phyloP scores from a whole-genome alignment of 2,888 invertebrate genomes.

The Temnothorax ravouxi region DNA sequence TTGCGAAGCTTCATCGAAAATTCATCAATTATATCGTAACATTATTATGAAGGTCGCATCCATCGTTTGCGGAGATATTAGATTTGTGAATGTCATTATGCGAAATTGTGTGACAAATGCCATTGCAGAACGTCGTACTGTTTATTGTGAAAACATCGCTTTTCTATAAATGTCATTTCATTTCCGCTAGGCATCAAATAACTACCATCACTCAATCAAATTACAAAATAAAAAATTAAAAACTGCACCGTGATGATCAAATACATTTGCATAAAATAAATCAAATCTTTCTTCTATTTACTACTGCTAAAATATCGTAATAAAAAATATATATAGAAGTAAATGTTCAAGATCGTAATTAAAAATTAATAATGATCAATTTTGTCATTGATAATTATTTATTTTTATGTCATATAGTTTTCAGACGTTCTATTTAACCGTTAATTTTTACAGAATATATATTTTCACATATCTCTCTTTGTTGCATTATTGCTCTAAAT shows the following conservation, averaged over 20 bases:
- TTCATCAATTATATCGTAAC: slow-evolving; percentile 41
- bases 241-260: background rate
- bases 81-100: slow-evolving; percentile 31
- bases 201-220: background rate
- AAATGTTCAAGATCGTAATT: background rate
- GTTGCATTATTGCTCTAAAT: background rate
- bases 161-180: slow-evolving; percentile 11
- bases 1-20: slow-evolving; percentile 7
- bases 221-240: slow-evolving; percentile 2
- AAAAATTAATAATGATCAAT: background rate
- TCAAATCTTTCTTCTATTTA: background rate
- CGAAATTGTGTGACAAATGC: slow-evolving; percentile 3
- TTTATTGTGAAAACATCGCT: slow-evolving; percentile 9
- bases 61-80: slow-evolving; percentile 13
- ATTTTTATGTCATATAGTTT: background rate
- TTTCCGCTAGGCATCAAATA: background rate
- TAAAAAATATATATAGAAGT: background rate
- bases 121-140: background rate
- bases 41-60: slow-evolving; percentile 1
- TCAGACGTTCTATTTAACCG: background rate
- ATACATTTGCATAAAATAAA: background rate
- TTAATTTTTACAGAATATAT: background rate
- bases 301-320: background rate
- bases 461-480: background rate
- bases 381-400: background rate